A percentile compares a stretch with the other conserved stretches of the same genome.
Conservation (phyloP, 1,140 invertebrate species). For the Orius laevigatus region DNA sequence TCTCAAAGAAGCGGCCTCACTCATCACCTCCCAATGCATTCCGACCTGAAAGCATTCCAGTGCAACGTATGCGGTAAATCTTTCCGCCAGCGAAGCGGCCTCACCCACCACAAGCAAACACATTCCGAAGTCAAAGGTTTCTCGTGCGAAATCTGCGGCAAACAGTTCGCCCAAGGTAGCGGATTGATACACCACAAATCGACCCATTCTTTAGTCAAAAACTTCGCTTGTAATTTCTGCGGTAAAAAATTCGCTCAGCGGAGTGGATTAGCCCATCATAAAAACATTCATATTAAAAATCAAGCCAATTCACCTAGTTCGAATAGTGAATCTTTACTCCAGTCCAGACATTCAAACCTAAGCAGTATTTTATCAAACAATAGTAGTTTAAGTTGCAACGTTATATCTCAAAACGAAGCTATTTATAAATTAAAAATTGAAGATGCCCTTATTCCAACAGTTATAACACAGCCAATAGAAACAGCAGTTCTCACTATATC, state of each 20-base stretch:
- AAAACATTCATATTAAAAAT: constrained; percentile 8
- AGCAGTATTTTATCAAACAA: no score
- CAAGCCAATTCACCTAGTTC: no score
- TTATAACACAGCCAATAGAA: no score
- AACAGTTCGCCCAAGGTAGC: constrained; percentile 8
- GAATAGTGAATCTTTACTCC: no score
- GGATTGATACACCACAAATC: constrained; percentile 9
- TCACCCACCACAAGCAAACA: constrained; percentile 21
- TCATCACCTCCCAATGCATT: constrained; percentile 20
- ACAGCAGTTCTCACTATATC: no score
- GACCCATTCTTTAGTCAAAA: constrained; percentile 7
- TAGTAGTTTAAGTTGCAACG: no score
- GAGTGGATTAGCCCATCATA: constrained; percentile 10
- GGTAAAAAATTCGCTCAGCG: constrained; percentile 8
- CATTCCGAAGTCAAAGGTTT: constrained; percentile 14
- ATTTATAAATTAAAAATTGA: no score
- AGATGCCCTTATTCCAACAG: no score
- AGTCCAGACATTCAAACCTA: no score
- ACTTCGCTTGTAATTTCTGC: constrained; percentile 4
- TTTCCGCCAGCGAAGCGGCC: constrained; percentile 20
- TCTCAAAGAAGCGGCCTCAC: constrained; percentile 20
- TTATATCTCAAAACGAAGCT: no score
- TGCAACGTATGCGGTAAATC: constrained; percentile 23
- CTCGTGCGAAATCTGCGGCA: constrained; percentile 9
- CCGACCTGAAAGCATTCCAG: constrained; percentile 20